Evolutionary conservation across 2,888 invertebrate species (phyloP).

Genomic region (Zaprionus bogoriensis): DNA sequence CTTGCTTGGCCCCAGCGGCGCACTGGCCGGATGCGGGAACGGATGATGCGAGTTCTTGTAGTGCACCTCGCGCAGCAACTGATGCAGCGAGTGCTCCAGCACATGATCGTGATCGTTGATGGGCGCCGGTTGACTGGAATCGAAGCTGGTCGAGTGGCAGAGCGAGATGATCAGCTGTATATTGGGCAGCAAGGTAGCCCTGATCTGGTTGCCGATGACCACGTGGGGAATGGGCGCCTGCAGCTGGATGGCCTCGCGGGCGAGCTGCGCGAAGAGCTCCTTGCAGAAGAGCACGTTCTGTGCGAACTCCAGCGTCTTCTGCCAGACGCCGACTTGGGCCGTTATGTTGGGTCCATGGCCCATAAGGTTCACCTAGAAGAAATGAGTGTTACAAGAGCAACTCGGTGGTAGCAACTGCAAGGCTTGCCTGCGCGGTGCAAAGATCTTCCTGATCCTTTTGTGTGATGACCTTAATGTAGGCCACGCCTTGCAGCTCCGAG

Average conservation of each 20-base stretch:
- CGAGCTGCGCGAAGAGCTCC: constrained; percentile 96
- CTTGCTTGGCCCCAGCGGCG: constrained; percentile 96
- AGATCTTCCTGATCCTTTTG: constrained; percentile 97
- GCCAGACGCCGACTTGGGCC: constrained; percentile 90
- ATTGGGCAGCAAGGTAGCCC: constrained; percentile 96
- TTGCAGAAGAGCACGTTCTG: constrained; percentile 99
- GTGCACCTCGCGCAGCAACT: constrained; percentile 95
- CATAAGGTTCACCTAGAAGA: constrained; percentile 86
- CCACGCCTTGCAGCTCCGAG: constrained; percentile 96
- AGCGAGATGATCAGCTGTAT: constrained; percentile 95
- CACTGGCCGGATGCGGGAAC: constrained; percentile 97
- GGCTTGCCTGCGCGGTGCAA: constrained; percentile 87
- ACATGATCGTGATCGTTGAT: constrained; percentile 95
- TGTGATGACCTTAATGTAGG: constrained; percentile 97
- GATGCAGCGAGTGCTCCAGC: constrained; percentile 97
- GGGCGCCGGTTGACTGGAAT: constrained; percentile 83
- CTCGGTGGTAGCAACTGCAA: not conserved
- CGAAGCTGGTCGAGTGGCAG: constrained; percentile 90
- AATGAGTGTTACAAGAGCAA: not conserved
- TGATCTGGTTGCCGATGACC: constrained; percentile 98
- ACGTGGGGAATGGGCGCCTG: constrained; percentile 97
- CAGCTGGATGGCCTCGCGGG: constrained; percentile 96
- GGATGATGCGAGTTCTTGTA: constrained; percentile 96
- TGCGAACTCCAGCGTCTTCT: constrained; percentile 97
- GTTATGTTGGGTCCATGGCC: constrained; percentile 89